A percentile compares a stretch with the other conserved stretches of the same genome.
These are phyloP conservation scores for Aethes cnicana DNA, from an alignment of 2,888 invertebrate genomes.

Conservation along the genomic window DNA sequence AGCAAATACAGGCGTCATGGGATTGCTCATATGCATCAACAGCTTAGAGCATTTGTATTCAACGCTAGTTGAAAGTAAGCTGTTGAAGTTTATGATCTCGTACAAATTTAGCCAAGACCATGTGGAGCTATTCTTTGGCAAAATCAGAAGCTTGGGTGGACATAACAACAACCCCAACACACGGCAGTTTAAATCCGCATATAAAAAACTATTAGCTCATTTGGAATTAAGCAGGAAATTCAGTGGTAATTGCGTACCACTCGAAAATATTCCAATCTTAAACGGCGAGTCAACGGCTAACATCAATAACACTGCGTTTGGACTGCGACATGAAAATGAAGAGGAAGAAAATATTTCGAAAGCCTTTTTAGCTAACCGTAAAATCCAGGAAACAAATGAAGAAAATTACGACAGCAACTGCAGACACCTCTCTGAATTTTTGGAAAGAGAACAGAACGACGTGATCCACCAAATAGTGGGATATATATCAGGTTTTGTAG, in stretches of 20 bases:
- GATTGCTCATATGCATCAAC: neutral
- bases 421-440: neutral
- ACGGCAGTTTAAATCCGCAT: neutral
- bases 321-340: neutral
- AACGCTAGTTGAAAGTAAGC: neutral
- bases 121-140: conserved; percentile 1
- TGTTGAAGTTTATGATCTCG: neutral
- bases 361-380: neutral
- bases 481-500: conserved; percentile 33
- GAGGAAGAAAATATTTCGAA: neutral
- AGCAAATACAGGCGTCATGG: neutral
- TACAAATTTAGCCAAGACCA: conserved; percentile 14
- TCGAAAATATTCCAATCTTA: neutral
- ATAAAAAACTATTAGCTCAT: neutral
- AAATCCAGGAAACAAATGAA: no score
- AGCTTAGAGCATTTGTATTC: neutral
- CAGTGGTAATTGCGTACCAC: conserved; percentile 8
- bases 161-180: conserved; percentile 4
- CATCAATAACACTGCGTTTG: neutral
- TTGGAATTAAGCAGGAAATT: neutral
- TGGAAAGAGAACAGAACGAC: conserved; percentile 2
- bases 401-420: conserved; percentile 10
- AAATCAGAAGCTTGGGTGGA: neutral
- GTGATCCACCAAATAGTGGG: conserved; percentile 27
- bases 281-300: conserved; percentile 12